phyloP scores from a whole-genome alignment of 2,888 invertebrate genomes.

The Ceriagrion tenellum region DNA sequence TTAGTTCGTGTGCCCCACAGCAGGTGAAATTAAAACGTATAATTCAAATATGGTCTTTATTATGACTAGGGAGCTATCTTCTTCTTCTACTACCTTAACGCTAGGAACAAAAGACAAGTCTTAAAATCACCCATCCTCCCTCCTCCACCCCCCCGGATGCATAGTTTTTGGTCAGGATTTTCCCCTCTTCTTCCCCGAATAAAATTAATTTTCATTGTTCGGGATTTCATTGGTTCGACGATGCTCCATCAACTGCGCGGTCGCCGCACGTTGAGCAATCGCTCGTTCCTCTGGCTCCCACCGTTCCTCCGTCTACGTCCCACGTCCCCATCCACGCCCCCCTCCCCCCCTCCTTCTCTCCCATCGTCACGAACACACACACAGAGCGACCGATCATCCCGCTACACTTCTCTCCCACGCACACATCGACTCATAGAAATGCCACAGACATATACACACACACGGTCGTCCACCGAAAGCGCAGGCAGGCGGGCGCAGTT shows the following conservation, averaged over 20 bases:
- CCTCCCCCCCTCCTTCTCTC: neutral
- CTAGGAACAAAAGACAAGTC: too few species aligned
- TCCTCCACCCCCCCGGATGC: neutral
- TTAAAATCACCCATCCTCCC: neutral
- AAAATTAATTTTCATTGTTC: neutral
- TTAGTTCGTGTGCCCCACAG: too few species aligned
- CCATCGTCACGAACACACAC: neutral
- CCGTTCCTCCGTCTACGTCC: neutral
- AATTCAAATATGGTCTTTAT: too few species aligned
- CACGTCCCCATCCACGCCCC: neutral
- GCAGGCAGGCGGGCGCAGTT: neutral
- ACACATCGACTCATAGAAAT: conserved; percentile 11
- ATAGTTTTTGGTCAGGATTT: neutral
- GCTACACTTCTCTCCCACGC: conserved; percentile 6
- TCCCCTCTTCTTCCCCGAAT: neutral
- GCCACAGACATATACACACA: conserved; percentile 15
- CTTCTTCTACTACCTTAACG: too few species aligned
- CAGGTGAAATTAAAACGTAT: too few species aligned
- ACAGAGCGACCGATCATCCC: neutral
- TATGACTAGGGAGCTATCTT: too few species aligned
- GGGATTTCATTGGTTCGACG: neutral
- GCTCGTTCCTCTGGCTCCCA: neutral
- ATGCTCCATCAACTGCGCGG: neutral
- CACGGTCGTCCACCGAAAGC: neutral
- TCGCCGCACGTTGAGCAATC: neutral